Conservation (phyloP, 2,888 invertebrate species). For the Nemoura dubitans region DNA sequence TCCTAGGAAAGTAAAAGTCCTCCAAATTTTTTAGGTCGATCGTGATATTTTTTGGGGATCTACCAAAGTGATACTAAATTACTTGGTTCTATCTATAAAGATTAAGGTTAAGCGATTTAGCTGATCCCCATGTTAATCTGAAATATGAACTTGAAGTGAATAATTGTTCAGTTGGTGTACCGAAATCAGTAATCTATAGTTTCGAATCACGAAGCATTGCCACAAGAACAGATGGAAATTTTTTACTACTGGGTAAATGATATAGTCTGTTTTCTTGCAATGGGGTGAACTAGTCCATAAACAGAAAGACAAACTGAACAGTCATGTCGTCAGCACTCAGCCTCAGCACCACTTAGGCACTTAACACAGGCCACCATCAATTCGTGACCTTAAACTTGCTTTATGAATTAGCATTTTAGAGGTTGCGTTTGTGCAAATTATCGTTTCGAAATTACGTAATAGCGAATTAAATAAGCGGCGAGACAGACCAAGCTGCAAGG, state of each 20-base stretch:
- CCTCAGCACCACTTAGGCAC: neutral
- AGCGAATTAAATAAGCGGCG: neutral
- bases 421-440: neutral
- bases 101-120: neutral
- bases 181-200: neutral
- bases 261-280: neutral
- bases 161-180: neutral
- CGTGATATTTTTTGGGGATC: slow-evolving; percentile 20
- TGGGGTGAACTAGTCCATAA: neutral
- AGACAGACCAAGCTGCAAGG: neutral
- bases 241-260: neutral
- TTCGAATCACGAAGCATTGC: neutral
- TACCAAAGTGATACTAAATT: neutral
- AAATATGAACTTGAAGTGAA: neutral
- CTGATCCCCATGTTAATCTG: neutral
- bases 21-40: slow-evolving; percentile 32
- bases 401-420: neutral
- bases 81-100: neutral
- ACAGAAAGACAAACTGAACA: neutral
- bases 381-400: neutral
- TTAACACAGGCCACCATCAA: neutral
- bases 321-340: neutral
- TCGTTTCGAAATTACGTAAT: neutral
- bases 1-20: slow-evolving; percentile 9
- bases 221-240: neutral